Conservation (phyloP, 1,140 invertebrate species). For the Rhyacophila brunnea region DNA sequence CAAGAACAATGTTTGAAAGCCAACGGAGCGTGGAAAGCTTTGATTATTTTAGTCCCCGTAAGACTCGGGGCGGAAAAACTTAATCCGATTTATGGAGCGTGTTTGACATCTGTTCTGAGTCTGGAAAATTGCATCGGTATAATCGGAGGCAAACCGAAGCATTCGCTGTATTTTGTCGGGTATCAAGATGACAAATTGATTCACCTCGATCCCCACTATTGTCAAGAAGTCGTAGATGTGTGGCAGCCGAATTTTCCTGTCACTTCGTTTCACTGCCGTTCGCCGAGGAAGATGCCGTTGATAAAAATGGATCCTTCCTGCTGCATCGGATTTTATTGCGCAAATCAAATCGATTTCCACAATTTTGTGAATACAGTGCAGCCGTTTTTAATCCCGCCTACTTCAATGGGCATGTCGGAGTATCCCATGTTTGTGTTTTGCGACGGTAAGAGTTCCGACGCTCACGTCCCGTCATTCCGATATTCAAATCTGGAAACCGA, state of each 20-base stretch:
- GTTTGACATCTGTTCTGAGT: conserved; percentile 75
- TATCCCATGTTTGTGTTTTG: conserved; percentile 82
- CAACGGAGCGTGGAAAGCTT: conserved; percentile 67
- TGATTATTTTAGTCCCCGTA: conserved; percentile 82
- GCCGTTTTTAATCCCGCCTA: conserved; percentile 57
- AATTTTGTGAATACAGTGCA: conserved; percentile 70
- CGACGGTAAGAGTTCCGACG: conserved; percentile 64
- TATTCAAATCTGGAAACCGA: conserved; percentile 56
- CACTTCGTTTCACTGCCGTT: conserved; percentile 80
- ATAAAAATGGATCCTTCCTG: conserved; percentile 91
- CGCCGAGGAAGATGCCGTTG: conserved; percentile 84
- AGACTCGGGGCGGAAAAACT: conserved; percentile 81
- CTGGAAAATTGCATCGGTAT: conserved; percentile 84
- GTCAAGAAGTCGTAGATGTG: conserved; percentile 85
- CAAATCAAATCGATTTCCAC: conserved; percentile 73
- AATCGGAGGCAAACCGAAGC: conserved; percentile 87
- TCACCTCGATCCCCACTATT: conserved; percentile 90
- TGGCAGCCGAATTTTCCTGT: conserved; percentile 70
- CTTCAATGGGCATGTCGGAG: conserved; percentile 60
- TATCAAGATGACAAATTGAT: conserved; percentile 91
- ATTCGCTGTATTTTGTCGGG: conserved; percentile 89
- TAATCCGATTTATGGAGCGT: conserved; percentile 80
- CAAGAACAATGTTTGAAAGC: conserved; percentile 60
- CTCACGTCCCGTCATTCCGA: conserved; percentile 55
- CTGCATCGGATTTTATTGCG: conserved; percentile 88